Base-by-base conservation (phyloP, 2,113 vertebrate genomes). In the Hypomesus transpacificus region DNA sequence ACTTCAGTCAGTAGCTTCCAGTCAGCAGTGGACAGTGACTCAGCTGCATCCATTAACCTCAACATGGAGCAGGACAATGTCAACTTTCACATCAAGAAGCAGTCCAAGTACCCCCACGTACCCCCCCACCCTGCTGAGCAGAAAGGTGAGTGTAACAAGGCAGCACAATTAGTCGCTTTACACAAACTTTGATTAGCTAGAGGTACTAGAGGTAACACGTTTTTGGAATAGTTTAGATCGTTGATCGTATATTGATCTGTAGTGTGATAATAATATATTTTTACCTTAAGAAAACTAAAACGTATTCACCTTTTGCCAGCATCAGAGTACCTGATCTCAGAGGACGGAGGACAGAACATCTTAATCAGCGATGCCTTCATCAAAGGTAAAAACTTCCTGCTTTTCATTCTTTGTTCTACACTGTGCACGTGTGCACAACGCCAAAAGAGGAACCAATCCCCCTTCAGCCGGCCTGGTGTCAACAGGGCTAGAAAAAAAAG, bases 51-150 rank as follows among this genome's bases (percentile, higher is more conserved):
- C 78, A 98, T 99, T 90, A 99, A 93, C 91, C 94, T 99, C 82
- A 98, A 98, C 88, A 92, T 98, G 94, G 97, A 99, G 93, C 93
- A 98, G 90, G 96, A 98, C 94, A 98, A 99, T 81, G 97, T 98
- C 87, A 98, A 99, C 93, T 98, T 98, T 91, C 96, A 98, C 93
- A 97, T 99, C 92, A 99, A 98, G 94, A 99, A 96, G 91, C 96
- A 94, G 89, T 95, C 97, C 92, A 98, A 96, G 90, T 97, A 97
- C 88, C 96, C 97, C 78, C 95, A 98, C 75, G 95, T 98, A 82
- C 94, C 95, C 86, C 92, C 94, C 80, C 93, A 94, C 90, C 90
- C 93, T 75, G 85, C 93, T 24, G 97, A 98, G 86, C 96, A 96
- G 87, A 98, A 96, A 98, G 95, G 97, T 98, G 93, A 63, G 68